Evolutionary conservation across 2,113 vertebrate species (phyloP).

Genomic region (Symphodus melops): DNA sequence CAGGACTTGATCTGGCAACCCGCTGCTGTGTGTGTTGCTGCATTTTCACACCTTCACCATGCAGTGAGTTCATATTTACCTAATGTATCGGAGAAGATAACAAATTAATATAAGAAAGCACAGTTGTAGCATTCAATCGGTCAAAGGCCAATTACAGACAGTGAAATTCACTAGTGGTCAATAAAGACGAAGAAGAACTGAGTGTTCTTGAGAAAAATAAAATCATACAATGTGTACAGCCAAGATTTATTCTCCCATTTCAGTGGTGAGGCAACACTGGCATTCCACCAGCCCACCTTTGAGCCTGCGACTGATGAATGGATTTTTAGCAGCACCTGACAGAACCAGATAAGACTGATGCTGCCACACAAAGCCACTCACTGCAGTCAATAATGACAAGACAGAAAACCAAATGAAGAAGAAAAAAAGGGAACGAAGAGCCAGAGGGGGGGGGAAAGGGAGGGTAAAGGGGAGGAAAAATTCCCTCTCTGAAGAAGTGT

Average conservation of each 20-base stretch:
- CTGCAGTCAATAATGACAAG: slow-evolving; percentile 59
- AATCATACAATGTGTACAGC: slow-evolving; percentile 24
- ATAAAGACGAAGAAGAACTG: slow-evolving; percentile 19
- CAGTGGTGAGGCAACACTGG: slow-evolving; percentile 39
- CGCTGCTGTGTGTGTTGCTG: too few species aligned
- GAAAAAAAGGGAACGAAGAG: slow-evolving; percentile 39
- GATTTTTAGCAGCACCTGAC: slow-evolving; percentile 71
- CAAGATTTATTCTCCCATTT: slow-evolving; percentile 37
- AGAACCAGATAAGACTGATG: slow-evolving; percentile 74
- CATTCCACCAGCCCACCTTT: slow-evolving; percentile 69
- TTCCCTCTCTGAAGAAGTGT: slow-evolving; percentile 54
- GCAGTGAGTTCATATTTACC: too few species aligned
- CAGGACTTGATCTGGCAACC: too few species aligned
- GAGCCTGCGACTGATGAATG: slow-evolving; percentile 54
- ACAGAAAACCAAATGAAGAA: slow-evolving; percentile 44
- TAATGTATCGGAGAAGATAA: too few species aligned
- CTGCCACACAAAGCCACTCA: slow-evolving; percentile 57
- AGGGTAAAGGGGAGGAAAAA: slow-evolving; percentile 29
- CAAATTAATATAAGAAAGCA: too few species aligned
- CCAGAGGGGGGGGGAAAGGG: slow-evolving; percentile 18
- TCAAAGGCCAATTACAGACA: not conserved
- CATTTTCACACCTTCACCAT: too few species aligned
- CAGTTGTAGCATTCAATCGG: too few species aligned
- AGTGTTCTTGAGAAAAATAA: not conserved
- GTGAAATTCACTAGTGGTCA: not conserved